Evolutionary conservation across 2,888 invertebrate genomes (phyloP), one percentile per base, ranked within the genome.

Genomic region (Conus canariensis): DNA sequence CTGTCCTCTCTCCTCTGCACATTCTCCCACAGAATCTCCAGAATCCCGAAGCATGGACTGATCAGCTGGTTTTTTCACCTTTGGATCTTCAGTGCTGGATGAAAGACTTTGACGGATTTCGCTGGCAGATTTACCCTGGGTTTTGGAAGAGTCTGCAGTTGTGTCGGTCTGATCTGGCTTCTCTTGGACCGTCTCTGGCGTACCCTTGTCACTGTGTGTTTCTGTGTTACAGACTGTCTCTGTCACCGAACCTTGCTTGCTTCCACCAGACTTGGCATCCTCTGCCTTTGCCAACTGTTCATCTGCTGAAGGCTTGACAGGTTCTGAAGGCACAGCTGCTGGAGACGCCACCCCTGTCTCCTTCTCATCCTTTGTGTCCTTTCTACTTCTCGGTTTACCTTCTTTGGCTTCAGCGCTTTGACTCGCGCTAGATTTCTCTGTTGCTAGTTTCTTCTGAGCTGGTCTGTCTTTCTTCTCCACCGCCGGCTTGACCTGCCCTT

Each of bases 21-120:
- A 95, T 94, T 95, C 95, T 25, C 95, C 94, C 93, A 95, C 95
- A 59, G 94, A 94, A 64, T 95, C 95, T 45, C 77, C 90, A 80
- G 80, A 30, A 87, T 82, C 88, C 88, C 90, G n/a, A 1, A 85
- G 83, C 7, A 90, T 90, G n/a, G 64, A 59, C 56, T 85, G 88
- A 12, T 82, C 80, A 30, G 22, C 85, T 25, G 90, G 88, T 45
- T 88, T 88, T 30, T 67, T 60, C 25, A n/a, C 25, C 56, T 59
- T 74, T 25, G 70, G 9, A 25, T 59, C 77, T 60, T 82, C 60
- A 5, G 88, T 88, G 10, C 64, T 82, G 30, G 80, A 56, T 14
- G 83, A 60, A 59, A 85, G 74, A 58, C 67, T 59, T 45, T 85
- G 70, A 10, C 85, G 70, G n/a, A 67, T 59, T 25, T 89, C 89